phyloP scores from a whole-genome alignment of 2,113 vertebrate species.

The Motacilla alba region DNA sequence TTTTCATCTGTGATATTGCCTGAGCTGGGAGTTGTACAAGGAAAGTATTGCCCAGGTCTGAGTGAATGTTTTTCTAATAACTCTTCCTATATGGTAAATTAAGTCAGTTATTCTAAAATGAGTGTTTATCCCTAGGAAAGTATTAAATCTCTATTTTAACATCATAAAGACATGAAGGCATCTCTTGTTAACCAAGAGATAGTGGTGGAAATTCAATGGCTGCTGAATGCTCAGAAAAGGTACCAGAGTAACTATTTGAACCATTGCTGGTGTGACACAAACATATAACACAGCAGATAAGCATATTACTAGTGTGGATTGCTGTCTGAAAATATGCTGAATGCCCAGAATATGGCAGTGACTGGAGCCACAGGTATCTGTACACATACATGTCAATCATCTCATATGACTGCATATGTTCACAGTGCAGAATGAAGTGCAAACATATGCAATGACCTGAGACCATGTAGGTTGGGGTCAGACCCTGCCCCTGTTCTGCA shows the following conservation, averaged over 20 bases:
- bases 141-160: neutral
- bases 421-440: neutral
- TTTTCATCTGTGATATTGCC: neutral
- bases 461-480: rapidly evolving
- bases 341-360: neutral
- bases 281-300: neutral
- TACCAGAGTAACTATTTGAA: neutral
- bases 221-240: neutral
- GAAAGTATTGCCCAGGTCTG: neutral
- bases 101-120: neutral
- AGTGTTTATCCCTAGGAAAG: neutral
- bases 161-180: neutral
- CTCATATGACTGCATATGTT: neutral
- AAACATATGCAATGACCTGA: neutral
- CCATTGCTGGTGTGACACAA: neutral
- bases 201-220: neutral
- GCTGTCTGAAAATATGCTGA: neutral
- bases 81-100: neutral
- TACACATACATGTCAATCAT: neutral
- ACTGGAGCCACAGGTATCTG: neutral
- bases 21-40: neutral
- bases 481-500: neutral
- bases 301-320: neutral
- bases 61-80: neutral
- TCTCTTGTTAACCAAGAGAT: neutral